Conservation (phyloP, 2,113 vertebrate species). For the Bubo blakistoni region DNA sequence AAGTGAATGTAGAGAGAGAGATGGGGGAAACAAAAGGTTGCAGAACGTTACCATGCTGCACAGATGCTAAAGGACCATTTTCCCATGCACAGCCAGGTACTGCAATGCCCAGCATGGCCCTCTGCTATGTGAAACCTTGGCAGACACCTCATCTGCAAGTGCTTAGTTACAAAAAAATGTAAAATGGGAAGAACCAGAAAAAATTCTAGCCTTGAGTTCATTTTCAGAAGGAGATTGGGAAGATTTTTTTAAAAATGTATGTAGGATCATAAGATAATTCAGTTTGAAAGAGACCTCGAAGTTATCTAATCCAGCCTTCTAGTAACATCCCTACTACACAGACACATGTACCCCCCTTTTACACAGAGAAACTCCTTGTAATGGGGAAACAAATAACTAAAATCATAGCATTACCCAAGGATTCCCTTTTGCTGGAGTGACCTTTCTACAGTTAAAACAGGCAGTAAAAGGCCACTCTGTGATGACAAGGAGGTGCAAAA, state of each 20-base stretch:
- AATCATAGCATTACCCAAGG: background rate
- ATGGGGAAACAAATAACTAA: background rate
- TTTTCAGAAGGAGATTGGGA: background rate
- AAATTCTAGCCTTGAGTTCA: background rate
- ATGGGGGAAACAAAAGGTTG: background rate
- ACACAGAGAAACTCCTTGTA: background rate
- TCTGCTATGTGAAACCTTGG: background rate
- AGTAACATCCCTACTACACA: background rate
- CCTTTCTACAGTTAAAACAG: background rate
- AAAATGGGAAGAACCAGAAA: background rate
- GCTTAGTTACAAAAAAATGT: background rate
- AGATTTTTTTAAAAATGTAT: background rate
- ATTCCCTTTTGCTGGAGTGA: background rate
- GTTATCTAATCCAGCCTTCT: background rate
- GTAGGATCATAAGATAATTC: background rate
- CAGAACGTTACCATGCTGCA: accelerated
- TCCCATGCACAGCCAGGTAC: too few species aligned
- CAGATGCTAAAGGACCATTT: background rate
- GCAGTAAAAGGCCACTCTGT: background rate
- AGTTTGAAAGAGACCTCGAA: background rate
- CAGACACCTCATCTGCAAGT: background rate
- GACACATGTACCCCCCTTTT: background rate
- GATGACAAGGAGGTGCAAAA: background rate
- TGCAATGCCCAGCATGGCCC: background rate
- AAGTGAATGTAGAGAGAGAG: background rate